These are phyloP conservation scores for Brachyopa scutellaris DNA, from an alignment of 2,888 invertebrate genomes.

Conservation along the genomic window DNA sequence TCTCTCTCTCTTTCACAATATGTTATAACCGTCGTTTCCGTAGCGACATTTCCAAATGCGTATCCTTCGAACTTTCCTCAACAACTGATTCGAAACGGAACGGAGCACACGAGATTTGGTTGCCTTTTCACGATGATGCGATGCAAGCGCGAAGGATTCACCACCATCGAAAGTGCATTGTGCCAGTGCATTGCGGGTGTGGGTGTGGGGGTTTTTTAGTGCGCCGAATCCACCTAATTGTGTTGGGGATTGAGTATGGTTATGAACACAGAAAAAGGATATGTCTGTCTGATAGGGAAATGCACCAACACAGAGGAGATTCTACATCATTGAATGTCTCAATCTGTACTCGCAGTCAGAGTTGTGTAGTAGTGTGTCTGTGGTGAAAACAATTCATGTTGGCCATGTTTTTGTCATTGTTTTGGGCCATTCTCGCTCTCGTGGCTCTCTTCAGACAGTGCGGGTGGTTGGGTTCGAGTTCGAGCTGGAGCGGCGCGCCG, in stretches of 20 bases:
- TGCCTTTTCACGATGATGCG: constrained; percentile 1
- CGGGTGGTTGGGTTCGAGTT: constrained; percentile 41
- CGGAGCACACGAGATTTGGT: constrained; percentile 38
- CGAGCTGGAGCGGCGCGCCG: constrained; percentile 57
- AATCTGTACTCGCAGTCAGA: background rate
- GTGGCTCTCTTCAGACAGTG: constrained; percentile 44
- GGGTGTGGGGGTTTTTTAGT: background rate
- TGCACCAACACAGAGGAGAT: background rate
- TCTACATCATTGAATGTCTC: background rate
- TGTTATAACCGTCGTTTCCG: constrained; percentile 68
- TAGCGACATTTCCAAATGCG: constrained; percentile 75
- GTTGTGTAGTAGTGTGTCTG: constrained; percentile 23
- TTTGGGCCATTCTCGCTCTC: constrained; percentile 13
- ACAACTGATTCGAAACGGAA: constrained; percentile 77
- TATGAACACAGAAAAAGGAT: constrained; percentile 64
- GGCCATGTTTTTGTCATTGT: constrained; percentile 57
- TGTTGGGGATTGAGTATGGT: constrained; percentile 60
- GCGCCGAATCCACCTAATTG: constrained; percentile 64
- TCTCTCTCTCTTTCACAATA: background rate
- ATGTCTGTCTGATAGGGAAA: constrained; percentile 53
- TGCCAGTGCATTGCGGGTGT: constrained; percentile 24
- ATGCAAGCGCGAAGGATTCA: constrained; percentile 7
- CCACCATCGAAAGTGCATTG: constrained; percentile 43
- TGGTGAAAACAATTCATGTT: constrained; percentile 50
- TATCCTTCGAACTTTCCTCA: constrained; percentile 80